Conservation (phyloP, 2,888 invertebrate genomes). For the Drepana falcataria region DNA sequence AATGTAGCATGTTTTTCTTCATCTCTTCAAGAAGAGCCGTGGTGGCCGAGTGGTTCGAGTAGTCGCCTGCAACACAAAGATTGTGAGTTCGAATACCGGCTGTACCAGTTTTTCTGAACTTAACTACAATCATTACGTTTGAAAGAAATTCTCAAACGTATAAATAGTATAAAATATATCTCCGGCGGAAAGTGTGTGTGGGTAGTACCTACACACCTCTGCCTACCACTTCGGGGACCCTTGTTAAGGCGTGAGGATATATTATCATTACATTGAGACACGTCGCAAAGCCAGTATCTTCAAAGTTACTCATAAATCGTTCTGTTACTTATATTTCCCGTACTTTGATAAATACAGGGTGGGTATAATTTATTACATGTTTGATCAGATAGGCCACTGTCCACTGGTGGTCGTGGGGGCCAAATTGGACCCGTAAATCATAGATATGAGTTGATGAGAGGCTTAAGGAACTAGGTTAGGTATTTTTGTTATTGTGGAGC, state of each 20-base stretch:
- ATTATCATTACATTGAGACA: neutral
- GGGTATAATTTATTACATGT: constrained; percentile 68
- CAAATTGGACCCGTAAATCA: constrained; percentile 70
- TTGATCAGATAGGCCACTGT: constrained; percentile 71
- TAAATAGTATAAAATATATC: too few relatives aligned
- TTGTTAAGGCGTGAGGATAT: too few relatives aligned
- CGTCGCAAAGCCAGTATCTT: constrained; percentile 24
- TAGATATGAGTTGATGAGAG: constrained; percentile 32
- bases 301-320: constrained; percentile 52
- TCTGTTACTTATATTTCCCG: constrained; percentile 55
- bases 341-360: constrained; percentile 68
- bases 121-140: neutral
- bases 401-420: constrained; percentile 54
- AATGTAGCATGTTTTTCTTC: too few relatives aligned
- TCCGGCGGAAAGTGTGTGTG: too few relatives aligned
- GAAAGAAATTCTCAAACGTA: too few relatives aligned
- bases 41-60: too few relatives aligned
- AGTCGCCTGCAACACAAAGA: too few relatives aligned
- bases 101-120: too few relatives aligned
- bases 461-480: neutral
- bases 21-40: too few relatives aligned
- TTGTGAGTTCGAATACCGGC: too few relatives aligned
- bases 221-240: too few relatives aligned
- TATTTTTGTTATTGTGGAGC: neutral
- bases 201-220: too few relatives aligned